Percentiles rank a stretch among this genome's conserved stretches.
These are phyloP conservation scores for Eucidaris tribuloides DNA, from an alignment of 35 echinoderm and acorn worm species.

Conservation along the genomic window DNA sequence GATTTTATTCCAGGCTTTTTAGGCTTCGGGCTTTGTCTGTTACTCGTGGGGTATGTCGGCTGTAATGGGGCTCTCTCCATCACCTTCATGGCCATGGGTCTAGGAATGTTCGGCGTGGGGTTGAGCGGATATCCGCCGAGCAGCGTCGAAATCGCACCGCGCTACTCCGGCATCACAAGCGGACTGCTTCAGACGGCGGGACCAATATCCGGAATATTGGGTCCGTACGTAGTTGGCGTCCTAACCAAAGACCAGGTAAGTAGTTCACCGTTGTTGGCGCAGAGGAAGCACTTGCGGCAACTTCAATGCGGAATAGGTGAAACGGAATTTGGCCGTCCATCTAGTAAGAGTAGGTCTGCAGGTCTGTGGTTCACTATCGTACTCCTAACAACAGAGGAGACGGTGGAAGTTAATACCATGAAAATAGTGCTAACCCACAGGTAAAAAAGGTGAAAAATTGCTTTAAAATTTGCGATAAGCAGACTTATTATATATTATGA, in stretches of 20 bases:
- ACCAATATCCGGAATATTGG: conserved; percentile 1
- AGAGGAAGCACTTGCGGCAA: too few relatives aligned
- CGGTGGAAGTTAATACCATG: too few relatives aligned
- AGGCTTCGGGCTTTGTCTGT: not conserved
- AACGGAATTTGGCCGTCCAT: too few relatives aligned
- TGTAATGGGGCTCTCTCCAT: conserved; percentile 18
- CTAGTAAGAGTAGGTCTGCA: too few relatives aligned
- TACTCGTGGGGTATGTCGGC: not conserved
- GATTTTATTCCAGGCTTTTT: not conserved
- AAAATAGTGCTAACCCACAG: too few relatives aligned
- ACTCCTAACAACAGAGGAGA: too few relatives aligned
- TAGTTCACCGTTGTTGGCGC: too few relatives aligned
- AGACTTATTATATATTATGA: too few relatives aligned
- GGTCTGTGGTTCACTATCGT: too few relatives aligned
- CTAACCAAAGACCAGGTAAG: conserved; percentile 12
- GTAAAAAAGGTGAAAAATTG: too few relatives aligned
- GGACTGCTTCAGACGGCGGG: conserved; percentile 1
- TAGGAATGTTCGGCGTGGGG: not conserved
- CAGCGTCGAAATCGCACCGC: not conserved
- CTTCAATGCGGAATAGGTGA: too few relatives aligned
- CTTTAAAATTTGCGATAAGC: too few relatives aligned
- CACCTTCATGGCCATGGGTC: not conserved
- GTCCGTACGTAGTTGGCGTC: not conserved
- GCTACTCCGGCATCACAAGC: not conserved
- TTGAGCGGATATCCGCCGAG: not conserved